Conservation (phyloP, 2,888 invertebrate genomes). For the Netelia inedita region DNA sequence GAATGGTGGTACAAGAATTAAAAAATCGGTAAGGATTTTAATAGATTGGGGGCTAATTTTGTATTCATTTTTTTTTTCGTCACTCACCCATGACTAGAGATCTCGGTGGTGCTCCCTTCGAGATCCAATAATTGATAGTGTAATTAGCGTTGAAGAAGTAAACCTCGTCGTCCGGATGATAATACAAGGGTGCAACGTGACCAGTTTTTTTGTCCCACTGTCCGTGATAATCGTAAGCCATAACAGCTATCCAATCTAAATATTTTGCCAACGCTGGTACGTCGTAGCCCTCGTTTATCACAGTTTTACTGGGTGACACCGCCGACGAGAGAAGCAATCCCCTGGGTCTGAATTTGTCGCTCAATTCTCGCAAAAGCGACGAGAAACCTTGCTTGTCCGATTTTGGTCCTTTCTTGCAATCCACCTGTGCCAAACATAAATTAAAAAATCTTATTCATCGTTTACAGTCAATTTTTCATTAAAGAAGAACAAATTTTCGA, state of each 20-base stretch:
- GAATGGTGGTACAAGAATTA: no score
- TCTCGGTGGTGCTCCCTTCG: constrained; percentile 92
- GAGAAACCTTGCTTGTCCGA: constrained; percentile 94
- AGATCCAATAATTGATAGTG: constrained; percentile 95
- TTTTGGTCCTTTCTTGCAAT: constrained; percentile 93
- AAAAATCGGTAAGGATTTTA: no score
- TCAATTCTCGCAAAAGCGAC: constrained; percentile 90
- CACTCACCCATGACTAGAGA: constrained; percentile 92
- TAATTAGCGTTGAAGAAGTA: constrained; percentile 95
- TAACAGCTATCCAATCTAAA: constrained; percentile 96
- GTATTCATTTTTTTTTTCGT: not conserved
- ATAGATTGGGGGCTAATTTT: constrained; percentile 10
- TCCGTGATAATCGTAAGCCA: constrained; percentile 97
- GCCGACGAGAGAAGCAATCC: constrained; percentile 92
- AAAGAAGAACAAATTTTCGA: not conserved
- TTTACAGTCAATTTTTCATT: not conserved
- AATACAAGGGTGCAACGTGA: constrained; percentile 94
- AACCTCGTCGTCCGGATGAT: constrained; percentile 93
- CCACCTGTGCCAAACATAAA: constrained; percentile 87
- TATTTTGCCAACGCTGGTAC: constrained; percentile 91
- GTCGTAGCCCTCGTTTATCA: constrained; percentile 94
- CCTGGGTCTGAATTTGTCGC: constrained; percentile 88
- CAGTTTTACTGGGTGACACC: constrained; percentile 94
- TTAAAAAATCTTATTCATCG: constrained; percentile 5
- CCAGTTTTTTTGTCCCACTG: constrained; percentile 97